These are phyloP conservation scores for Odontomachus brunneus DNA, from an alignment of 1,140 invertebrate species.

Conservation along the genomic window DNA sequence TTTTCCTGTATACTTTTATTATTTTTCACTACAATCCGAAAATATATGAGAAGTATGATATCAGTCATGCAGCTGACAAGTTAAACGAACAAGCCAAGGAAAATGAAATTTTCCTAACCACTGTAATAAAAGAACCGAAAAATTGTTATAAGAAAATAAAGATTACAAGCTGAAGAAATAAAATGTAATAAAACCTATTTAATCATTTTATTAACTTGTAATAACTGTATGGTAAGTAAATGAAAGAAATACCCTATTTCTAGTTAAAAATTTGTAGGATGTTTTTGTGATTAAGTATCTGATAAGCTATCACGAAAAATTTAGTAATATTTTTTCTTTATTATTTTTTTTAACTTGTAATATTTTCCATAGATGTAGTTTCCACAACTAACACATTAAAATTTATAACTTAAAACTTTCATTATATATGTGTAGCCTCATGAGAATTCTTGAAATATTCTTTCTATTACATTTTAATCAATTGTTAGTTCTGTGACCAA, in stretches of 20 bases:
- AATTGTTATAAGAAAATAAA: not conserved
- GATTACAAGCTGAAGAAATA: not conserved
- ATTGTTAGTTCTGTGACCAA: not conserved
- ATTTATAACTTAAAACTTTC: constrained; percentile 12
- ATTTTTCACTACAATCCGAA: constrained; percentile 23
- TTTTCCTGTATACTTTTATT: not conserved
- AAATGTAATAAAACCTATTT: constrained; percentile 3
- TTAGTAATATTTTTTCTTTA: too few species aligned
- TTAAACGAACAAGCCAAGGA: constrained; percentile 6
- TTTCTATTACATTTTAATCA: constrained; percentile 7
- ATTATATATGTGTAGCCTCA: not conserved
- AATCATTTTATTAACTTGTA: constrained; percentile 2
- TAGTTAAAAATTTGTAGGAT: not conserved
- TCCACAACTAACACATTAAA: not conserved
- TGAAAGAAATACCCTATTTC: not conserved
- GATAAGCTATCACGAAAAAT: constrained; percentile 29
- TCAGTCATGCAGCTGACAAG: constrained; percentile 17
- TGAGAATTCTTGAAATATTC: not conserved
- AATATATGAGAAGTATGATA: constrained; percentile 24
- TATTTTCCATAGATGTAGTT: not conserved
- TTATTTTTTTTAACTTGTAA: too few species aligned
- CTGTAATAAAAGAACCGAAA: constrained; percentile 33
- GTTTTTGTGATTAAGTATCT: not conserved
- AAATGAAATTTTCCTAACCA: constrained; percentile 20
- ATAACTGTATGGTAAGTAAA: not conserved